Evolutionary conservation across 2,113 vertebrate species (phyloP).

Genomic region (Tiliqua scincoides): DNA sequence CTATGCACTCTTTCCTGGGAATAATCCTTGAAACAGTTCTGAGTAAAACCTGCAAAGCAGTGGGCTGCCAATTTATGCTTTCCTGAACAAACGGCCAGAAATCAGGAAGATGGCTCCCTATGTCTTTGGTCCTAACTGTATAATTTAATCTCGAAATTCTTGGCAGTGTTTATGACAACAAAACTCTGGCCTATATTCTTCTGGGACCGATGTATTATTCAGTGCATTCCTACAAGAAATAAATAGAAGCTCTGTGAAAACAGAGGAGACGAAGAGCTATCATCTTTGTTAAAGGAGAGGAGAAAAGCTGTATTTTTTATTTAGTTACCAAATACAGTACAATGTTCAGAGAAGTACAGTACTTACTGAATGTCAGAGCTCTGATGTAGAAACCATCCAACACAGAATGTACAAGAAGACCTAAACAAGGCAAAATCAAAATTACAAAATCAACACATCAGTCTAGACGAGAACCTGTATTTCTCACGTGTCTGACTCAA

Average conservation of each 20-base stretch:
- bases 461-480: not conserved
- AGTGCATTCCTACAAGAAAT: not conserved
- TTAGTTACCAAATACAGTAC: constrained; percentile 9
- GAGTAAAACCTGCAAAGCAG: not conserved
- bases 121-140: constrained; percentile 21
- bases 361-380: constrained; percentile 8
- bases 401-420: not conserved
- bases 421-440: not conserved
- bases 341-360: accelerated
- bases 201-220: not conserved
- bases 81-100: constrained; percentile 43
- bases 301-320: not conserved
- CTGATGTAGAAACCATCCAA: not conserved
- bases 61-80: constrained; percentile 13
- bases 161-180: constrained; percentile 23
- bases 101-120: constrained; percentile 35
- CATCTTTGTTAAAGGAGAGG: not conserved
- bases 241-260: constrained; percentile 19
- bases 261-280: not conserved
- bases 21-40: not conserved
- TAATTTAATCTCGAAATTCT: constrained; percentile 48
- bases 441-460: not conserved
- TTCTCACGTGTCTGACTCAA: not conserved
- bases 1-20: not conserved
- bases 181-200: not conserved